A percentile compares a stretch with the other conserved stretches of the same genome.
Evolutionary conservation across 2,797 vertebrate species (phyloP).

Genomic region (Chiroxiphia lanceolata): DNA sequence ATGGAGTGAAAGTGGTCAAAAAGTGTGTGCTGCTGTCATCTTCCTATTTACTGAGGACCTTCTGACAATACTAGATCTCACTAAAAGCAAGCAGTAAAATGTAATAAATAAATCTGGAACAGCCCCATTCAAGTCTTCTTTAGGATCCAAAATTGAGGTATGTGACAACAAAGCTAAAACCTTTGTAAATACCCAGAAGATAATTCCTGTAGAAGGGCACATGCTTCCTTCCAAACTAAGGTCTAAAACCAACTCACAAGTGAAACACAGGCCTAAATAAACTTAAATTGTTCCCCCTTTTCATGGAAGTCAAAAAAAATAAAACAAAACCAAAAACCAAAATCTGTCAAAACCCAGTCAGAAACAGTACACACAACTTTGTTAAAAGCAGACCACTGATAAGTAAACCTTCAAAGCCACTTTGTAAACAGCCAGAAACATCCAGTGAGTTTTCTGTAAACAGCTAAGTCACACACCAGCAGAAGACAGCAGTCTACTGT

Average conservation of each 20-base stretch:
- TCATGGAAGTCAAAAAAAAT: not conserved
- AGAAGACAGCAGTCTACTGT: not conserved
- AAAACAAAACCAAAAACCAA: not conserved
- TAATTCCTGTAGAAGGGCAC: not conserved
- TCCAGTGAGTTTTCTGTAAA: conserved; percentile 59
- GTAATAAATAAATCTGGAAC: not conserved
- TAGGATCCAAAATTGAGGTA: not conserved
- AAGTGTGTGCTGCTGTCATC: not conserved
- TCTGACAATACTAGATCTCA: not conserved
- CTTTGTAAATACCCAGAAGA: not conserved
- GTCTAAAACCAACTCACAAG: not conserved
- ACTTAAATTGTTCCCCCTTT: not conserved
- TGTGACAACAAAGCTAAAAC: not conserved
- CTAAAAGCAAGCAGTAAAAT: not conserved
- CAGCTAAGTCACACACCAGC: conserved; percentile 19
- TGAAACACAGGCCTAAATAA: not conserved
- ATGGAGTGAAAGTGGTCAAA: not conserved
- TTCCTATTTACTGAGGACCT: not conserved
- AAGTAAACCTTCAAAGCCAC: conserved; percentile 54
- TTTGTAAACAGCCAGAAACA: conserved; percentile 70
- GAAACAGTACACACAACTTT: not conserved
- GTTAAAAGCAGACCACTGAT: conserved; percentile 47
- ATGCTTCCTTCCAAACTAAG: not conserved
- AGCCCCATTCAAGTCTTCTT: not conserved
- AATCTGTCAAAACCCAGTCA: not conserved